Evolutionary conservation across 2,113 vertebrate species (phyloP), one percentile per base, ranked within the genome.

Genomic region (Pseudopipra pipra): DNA sequence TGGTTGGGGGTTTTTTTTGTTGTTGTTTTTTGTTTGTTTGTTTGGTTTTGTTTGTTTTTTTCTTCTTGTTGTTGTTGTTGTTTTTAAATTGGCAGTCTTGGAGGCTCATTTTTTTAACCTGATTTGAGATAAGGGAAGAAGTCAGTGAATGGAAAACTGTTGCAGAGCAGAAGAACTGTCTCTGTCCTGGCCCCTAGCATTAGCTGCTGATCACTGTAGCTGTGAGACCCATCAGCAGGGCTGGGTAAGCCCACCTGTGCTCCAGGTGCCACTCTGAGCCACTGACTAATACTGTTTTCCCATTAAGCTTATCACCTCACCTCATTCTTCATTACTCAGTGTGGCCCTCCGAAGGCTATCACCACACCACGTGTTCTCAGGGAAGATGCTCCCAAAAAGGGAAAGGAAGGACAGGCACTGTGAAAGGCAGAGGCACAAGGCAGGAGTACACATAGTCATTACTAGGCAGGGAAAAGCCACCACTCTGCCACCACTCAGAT

Each of bases 401-500:
- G n/a, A 47, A 47, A 56, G 37, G 30, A 85, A 18, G 15, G n/a
- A 54, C 52, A 72, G 27, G 25, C 6, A 3, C 12, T 3, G 43
- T 20, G 85, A 28, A 23, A 33, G 58, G n/a, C 59, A 58, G 52
- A 68, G 35, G 5, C 3, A 27, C 21, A 37, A 39, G 33, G 43
- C 55, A 81, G 47, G 20, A 46, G 19, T 4, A 58, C 28, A 24
- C 2, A 1, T 0, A 6, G 30, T 0, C 14, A 25, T 58, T 49
- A 46, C 8, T 8, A n/a, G 37, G 14, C 17, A 70, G 14, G 11
- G 44, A 76, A 79, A 73, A 80, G 28, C 7, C 78, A 54, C n/a
- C 1, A 0, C 19, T 0, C 0, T 41, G 63, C 24, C 61, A 25
- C 21, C n/a, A n/a, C n/a, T n/a, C n/a, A 47, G 14, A 9, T 18